Evolutionary conservation across 2,797 vertebrate species (phyloP).

Genomic region (Acipenser oxyrinchus): DNA sequence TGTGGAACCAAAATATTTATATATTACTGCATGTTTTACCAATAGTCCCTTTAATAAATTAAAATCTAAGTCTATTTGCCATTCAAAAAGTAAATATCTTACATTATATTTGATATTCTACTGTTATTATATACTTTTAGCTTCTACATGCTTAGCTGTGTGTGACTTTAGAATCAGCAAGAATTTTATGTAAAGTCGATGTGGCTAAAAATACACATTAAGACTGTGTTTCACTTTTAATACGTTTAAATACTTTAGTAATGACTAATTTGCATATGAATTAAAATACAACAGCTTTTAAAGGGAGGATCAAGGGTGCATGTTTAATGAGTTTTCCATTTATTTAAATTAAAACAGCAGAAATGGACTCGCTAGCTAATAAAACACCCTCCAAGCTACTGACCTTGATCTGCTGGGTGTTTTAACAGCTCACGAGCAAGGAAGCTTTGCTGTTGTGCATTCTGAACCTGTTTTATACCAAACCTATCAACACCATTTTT

Average conservation of each 20-base stretch:
- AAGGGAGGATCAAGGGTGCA: background rate
- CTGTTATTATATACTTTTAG: too few species aligned
- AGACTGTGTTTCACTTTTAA: conserved; percentile 2
- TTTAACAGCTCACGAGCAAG: conserved; percentile 15
- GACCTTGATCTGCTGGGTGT: conserved; percentile 6
- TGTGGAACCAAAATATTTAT: too few species aligned
- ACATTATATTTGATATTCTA: too few species aligned
- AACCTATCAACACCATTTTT: conserved; percentile 6
- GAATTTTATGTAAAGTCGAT: conserved; percentile 10
- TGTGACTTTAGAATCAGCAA: conserved; percentile 24
- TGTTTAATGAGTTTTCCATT: background rate
- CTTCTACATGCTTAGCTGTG: too few species aligned
- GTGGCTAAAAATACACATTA: conserved; percentile 11
- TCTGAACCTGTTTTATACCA: conserved; percentile 13
- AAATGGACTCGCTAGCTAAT: conserved; percentile 16
- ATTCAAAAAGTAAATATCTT: too few species aligned
- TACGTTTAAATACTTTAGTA: conserved; percentile 2
- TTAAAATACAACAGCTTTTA: conserved; percentile 8
- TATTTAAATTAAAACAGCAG: conserved; percentile 15
- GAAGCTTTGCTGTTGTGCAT: conserved; percentile 6
- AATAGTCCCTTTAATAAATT: too few species aligned
- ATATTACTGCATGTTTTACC: too few species aligned
- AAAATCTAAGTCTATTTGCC: too few species aligned
- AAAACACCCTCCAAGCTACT: background rate
- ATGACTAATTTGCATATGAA: conserved; percentile 11